phyloP scores from a whole-genome alignment of 2,797 vertebrate genomes.

The Alosa sapidissima region DNA sequence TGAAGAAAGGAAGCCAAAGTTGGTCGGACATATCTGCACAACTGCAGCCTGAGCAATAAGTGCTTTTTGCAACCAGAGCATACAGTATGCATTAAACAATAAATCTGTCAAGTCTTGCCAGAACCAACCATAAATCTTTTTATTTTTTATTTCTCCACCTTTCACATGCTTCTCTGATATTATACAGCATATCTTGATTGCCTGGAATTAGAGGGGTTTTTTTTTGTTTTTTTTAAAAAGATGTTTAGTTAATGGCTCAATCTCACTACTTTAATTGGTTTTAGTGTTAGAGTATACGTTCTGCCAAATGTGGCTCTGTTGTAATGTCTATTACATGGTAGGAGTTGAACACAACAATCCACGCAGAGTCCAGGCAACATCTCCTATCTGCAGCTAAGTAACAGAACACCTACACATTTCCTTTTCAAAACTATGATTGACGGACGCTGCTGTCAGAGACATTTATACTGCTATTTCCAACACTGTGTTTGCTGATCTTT shows the following conservation, averaged over 20 bases:
- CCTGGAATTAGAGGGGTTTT: no score
- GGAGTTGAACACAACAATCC: background rate
- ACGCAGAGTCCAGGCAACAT: background rate
- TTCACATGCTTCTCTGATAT: background rate
- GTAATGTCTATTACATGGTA: background rate
- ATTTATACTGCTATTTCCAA: background rate
- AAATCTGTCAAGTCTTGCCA: background rate
- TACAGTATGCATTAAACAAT: background rate
- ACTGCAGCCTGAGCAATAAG: background rate
- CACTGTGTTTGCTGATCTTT: background rate
- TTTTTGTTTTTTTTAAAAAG: no score
- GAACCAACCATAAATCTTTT: background rate
- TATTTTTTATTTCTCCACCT: background rate
- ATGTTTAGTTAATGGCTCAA: no score
- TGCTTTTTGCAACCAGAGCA: background rate
- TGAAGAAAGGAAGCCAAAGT: background rate
- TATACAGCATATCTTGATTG: no score
- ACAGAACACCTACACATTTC: background rate
- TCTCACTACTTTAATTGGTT: no score
- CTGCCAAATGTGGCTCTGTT: background rate
- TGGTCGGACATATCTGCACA: background rate
- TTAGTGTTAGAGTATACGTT: no score
- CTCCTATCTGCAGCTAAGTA: background rate
- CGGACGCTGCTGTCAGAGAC: background rate
- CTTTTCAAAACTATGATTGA: background rate